Evolutionary conservation across 2,888 invertebrate species (phyloP).

Genomic region (Aspidiotus rigidus): DNA sequence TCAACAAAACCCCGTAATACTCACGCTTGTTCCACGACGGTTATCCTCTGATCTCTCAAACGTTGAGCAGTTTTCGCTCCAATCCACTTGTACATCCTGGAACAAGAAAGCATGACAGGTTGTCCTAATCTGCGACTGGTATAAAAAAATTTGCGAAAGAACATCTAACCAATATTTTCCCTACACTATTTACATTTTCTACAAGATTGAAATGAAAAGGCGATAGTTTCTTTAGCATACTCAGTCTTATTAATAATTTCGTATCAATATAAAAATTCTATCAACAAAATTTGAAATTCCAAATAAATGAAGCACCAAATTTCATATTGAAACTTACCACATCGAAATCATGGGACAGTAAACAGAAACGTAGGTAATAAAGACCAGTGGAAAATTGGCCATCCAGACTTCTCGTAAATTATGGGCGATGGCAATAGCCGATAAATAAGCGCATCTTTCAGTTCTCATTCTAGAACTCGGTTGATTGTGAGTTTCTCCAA

Average conservation of each 20-base stretch:
- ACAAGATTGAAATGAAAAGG: no score
- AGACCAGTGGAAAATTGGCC: conserved; percentile 53
- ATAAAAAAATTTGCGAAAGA: no score
- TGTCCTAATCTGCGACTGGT: no score
- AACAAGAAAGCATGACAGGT: background rate
- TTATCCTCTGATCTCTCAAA: conserved; percentile 44
- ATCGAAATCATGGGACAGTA: conserved; percentile 50
- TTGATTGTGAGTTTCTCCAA: conserved; percentile 40
- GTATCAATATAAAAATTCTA: no score
- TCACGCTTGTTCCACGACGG: conserved; percentile 34
- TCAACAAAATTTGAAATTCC: no score
- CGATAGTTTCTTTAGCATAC: no score
- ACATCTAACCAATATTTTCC: no score
- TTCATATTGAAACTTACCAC: conserved; percentile 42
- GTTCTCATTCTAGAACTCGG: conserved; percentile 45
- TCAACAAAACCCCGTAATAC: no score
- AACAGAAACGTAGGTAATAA: conserved; percentile 50
- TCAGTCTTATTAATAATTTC: background rate
- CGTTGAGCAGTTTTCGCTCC: conserved; percentile 45
- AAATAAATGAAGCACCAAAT: background rate
- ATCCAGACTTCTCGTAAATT: conserved; percentile 60
- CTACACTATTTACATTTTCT: no score
- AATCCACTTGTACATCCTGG: conserved; percentile 38
- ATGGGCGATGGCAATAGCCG: conserved; percentile 48
- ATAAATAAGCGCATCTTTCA: conserved; percentile 47